Percentiles rank a stretch among this genome's conserved stretches.
phyloP scores from a whole-genome alignment of 2,888 invertebrate species.

The Sphaerolaimus hirsutus region DNA sequence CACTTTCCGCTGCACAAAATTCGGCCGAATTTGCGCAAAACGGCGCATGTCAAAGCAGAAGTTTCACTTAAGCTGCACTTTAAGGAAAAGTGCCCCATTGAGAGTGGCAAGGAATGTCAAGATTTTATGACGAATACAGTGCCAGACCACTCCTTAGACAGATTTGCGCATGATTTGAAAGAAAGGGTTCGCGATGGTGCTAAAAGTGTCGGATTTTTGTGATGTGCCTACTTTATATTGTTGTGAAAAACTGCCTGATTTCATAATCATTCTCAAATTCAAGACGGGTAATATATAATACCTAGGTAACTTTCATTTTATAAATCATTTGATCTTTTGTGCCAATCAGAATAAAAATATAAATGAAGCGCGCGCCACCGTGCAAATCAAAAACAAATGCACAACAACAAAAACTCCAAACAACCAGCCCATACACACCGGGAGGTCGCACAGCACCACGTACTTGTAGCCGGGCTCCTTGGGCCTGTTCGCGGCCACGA shows the following conservation, averaged over 20 bases:
- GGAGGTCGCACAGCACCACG: constrained; percentile 4
- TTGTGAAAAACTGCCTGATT: too few relatives aligned
- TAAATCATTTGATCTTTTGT: too few relatives aligned
- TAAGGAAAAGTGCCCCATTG: constrained; percentile 49
- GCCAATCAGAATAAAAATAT: too few relatives aligned
- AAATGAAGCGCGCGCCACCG: too few relatives aligned
- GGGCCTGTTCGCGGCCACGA: neutral
- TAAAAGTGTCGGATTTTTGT: too few relatives aligned
- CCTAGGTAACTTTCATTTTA: too few relatives aligned
- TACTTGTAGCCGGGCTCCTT: neutral
- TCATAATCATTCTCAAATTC: too few relatives aligned
- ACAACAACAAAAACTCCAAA: neutral
- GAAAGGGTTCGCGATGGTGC: neutral
- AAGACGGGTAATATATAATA: too few relatives aligned
- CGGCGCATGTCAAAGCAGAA: constrained; percentile 40
- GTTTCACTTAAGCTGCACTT: constrained; percentile 78
- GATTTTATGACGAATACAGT: neutral
- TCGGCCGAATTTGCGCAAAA: constrained; percentile 20
- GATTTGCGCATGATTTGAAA: neutral
- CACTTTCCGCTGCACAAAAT: constrained; percentile 44
- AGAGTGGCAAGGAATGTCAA: constrained; percentile 15
- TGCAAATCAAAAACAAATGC: too few relatives aligned
- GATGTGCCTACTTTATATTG: too few relatives aligned
- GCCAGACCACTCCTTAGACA: neutral
- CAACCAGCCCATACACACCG: too few relatives aligned